Evolutionary conservation across 2,888 invertebrate genomes (phyloP).

Genomic region (Punctoribates punctum): DNA sequence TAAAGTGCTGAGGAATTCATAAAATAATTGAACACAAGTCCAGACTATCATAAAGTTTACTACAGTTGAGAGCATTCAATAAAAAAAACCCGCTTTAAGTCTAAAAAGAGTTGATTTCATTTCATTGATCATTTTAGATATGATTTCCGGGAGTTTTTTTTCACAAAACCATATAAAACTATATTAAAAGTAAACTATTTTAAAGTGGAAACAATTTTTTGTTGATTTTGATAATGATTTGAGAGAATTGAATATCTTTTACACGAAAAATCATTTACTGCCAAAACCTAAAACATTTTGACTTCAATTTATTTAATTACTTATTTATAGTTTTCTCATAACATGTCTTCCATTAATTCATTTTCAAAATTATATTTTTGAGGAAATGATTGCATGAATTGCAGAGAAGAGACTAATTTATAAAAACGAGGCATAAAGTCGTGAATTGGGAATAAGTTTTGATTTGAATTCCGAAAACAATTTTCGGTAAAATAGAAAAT

Average conservation of each 20-base stretch:
- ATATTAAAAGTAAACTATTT: background rate
- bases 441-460: background rate
- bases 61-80: background rate
- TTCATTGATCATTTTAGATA: no score
- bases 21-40: background rate
- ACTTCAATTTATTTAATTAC: background rate
- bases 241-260: background rate
- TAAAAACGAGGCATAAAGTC: background rate
- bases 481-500: background rate
- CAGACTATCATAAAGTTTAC: conserved; percentile 4
- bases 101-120: no score
- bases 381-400: conserved; percentile 9
- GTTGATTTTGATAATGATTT: background rate
- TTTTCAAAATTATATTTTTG: background rate
- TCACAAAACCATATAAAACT: no score
- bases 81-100: no score
- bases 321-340: background rate
- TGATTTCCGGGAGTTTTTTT: no score
- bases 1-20: background rate
- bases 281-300: no score
- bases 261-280: background rate
- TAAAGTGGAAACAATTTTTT: no score
- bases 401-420: background rate
- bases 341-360: background rate
- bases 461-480: background rate